Evolutionary conservation across 1,140 invertebrate genomes (phyloP).

Genomic region (Wasmannia auropunctata): DNA sequence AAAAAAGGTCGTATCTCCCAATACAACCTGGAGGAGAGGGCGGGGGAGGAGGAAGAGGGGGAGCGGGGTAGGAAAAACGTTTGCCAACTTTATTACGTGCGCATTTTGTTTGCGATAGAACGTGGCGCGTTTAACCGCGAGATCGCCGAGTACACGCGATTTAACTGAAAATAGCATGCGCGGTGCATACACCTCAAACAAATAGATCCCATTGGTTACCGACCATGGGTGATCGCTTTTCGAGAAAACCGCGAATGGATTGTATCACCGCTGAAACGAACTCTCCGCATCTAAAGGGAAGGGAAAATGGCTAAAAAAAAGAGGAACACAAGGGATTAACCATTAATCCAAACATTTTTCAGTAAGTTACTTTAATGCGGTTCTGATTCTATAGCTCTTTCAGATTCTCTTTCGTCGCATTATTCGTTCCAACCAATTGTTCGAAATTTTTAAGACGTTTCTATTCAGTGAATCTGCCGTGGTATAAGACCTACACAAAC

Average conservation of each 20-base stretch:
- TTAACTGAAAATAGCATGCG: slow-evolving; percentile 51
- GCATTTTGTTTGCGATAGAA: slow-evolving; percentile 59
- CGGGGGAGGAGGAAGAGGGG: too few relatives aligned
- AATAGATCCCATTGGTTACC: slow-evolving; percentile 50
- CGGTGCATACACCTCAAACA: slow-evolving; percentile 32
- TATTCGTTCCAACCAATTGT: background rate
- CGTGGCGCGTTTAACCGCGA: slow-evolving; percentile 60
- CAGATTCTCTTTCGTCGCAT: background rate
- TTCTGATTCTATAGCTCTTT: background rate
- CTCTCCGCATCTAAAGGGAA: background rate
- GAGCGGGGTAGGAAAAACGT: slow-evolving; percentile 19
- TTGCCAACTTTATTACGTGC: slow-evolving; percentile 58
- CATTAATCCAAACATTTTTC: slow-evolving; percentile 20
- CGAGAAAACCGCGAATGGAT: slow-evolving; percentile 27
- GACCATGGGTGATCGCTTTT: slow-evolving; percentile 54
- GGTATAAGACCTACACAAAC: background rate
- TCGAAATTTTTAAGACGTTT: background rate
- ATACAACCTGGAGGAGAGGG: background rate
- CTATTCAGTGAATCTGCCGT: background rate
- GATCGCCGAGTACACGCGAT: slow-evolving; percentile 5
- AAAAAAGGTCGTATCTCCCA: slow-evolving; percentile 42
- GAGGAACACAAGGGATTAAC: slow-evolving; percentile 2
- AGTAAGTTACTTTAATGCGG: background rate
- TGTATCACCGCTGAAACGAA: background rate
- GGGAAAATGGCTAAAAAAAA: background rate